Evolutionary conservation across 2,888 invertebrate genomes (phyloP).

Genomic region (Caenorhabditis plicata): DNA sequence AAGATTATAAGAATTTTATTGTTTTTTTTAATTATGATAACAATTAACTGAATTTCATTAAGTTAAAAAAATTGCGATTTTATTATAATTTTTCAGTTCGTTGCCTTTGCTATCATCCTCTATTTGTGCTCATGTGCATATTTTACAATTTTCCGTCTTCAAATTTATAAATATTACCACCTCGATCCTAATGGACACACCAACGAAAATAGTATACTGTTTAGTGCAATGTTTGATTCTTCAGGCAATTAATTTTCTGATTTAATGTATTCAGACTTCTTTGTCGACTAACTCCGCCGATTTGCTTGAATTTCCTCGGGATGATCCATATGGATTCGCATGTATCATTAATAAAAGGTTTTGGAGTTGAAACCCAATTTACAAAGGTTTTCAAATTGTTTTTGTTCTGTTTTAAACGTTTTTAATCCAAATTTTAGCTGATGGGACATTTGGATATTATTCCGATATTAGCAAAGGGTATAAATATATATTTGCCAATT

Average conservation of each 20-base stretch:
- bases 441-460: slow-evolving; percentile 99
- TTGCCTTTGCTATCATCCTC: slow-evolving; percentile 86
- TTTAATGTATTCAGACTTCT: slow-evolving; percentile 52
- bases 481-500: slow-evolving; percentile 99
- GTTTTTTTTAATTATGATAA: too few relatives aligned
- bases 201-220: slow-evolving; percentile 95
- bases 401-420: background rate
- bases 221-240: slow-evolving; percentile 83
- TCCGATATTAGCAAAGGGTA: slow-evolving; percentile 91
- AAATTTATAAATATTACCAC: slow-evolving; percentile 92
- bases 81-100: slow-evolving; percentile 72
- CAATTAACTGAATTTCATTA: too few relatives aligned
- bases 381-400: slow-evolving; percentile 73
- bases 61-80: too few relatives aligned
- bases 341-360: slow-evolving; percentile 54
- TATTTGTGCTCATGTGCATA: slow-evolving; percentile 97
- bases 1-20: too few relatives aligned
- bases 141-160: slow-evolving; percentile 92
- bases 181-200: slow-evolving; percentile 96
- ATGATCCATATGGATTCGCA: slow-evolving; percentile 93
- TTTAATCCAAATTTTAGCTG: slow-evolving; percentile 70
- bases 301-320: slow-evolving; percentile 96
- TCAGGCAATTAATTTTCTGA: background rate
- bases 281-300: slow-evolving; percentile 92
- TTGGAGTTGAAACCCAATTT: slow-evolving; percentile 79